Evolutionary conservation across 2,113 vertebrate species (phyloP).

Genomic region (Eudyptes chrysolophus): DNA sequence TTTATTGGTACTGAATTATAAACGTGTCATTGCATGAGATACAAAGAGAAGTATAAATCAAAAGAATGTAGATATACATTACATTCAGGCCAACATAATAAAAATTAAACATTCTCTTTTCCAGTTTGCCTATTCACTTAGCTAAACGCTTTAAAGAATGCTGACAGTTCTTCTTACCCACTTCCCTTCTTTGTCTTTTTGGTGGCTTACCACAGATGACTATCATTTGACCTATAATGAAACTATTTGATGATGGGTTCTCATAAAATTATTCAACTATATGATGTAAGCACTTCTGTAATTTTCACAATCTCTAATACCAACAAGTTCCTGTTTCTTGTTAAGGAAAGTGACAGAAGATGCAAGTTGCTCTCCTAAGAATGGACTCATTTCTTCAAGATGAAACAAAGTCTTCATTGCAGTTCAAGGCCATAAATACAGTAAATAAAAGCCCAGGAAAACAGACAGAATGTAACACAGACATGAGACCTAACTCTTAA

Average conservation of each 20-base stretch:
- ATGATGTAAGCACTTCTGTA: not conserved
- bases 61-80: not conserved
- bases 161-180: not conserved
- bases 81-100: not conserved
- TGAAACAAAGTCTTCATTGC: not conserved
- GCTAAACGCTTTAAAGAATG: not conserved
- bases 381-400: not conserved
- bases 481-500: not conserved
- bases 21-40: not conserved
- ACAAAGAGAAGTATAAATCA: not conserved
- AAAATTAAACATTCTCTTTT: not conserved
- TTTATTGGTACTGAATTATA: not conserved
- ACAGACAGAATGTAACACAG: not conserved
- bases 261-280: not conserved
- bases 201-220: not conserved
- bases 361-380: not conserved
- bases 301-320: not conserved
- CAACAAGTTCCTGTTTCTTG: not conserved
- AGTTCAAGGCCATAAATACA: not conserved
- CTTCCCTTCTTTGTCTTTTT: not conserved
- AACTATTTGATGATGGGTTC: not conserved
- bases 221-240: not conserved
- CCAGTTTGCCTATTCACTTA: not conserved
- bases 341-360: not conserved
- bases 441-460: not conserved